A percentile compares a stretch with the other conserved stretches of the same genome.
Conservation (phyloP, 2,113 vertebrate species). For the Calidris pygmaea region DNA sequence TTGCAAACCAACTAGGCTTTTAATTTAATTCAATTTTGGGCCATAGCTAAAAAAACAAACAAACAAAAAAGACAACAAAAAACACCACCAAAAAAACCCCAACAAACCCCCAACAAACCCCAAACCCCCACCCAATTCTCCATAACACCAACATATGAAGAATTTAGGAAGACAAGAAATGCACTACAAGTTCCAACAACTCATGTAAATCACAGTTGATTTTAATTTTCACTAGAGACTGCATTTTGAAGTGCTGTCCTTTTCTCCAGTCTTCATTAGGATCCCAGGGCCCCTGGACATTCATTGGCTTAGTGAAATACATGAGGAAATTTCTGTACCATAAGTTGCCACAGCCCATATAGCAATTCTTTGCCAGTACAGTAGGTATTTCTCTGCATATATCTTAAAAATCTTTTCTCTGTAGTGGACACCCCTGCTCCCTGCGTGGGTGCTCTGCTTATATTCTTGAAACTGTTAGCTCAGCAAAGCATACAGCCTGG, state of each 20-base stretch:
- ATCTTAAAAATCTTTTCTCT: neutral
- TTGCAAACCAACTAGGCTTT: neutral
- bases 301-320: neutral
- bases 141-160: neutral
- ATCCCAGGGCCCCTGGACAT: neutral
- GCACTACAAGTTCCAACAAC: neutral
- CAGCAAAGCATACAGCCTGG: neutral
- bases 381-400: neutral
- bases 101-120: neutral
- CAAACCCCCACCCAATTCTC: neutral
- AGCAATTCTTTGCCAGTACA: neutral
- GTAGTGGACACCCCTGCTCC: neutral
- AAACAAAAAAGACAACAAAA: neutral
- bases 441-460: neutral
- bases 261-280: neutral
- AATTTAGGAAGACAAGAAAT: neutral
- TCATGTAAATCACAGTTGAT: neutral
- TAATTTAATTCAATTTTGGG: neutral
- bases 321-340: neutral
- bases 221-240: neutral
- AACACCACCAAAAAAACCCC: neutral
- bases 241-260: neutral
- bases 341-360: neutral
- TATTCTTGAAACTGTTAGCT: neutral
- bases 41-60: neutral